These are phyloP conservation scores for Tortricodes alternella DNA, from an alignment of 2,888 invertebrate species.

Conservation along the genomic window DNA sequence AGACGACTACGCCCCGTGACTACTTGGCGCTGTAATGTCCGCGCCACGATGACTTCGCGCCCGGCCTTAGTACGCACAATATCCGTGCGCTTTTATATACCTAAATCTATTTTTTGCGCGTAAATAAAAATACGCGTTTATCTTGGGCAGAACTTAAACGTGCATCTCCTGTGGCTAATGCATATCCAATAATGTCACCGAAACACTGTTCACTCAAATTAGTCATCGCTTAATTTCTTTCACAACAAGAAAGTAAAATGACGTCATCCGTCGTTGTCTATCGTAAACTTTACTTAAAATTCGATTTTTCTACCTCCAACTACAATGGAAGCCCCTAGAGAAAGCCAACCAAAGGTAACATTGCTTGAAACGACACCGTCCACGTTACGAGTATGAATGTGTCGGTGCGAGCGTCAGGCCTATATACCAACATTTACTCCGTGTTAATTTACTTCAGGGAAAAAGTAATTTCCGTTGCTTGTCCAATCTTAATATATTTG, in stretches of 20 bases:
- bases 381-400: not conserved
- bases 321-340: no score
- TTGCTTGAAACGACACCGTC: not conserved
- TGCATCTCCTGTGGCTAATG: no score
- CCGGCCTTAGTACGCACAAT: not conserved
- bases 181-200: no score
- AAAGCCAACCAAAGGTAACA: not conserved
- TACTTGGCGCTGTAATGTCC: not conserved
- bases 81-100: not conserved
- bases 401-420: not conserved
- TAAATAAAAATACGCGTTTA: no score
- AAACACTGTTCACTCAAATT: no score
- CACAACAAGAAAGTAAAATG: no score
- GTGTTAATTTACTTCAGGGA: not conserved
- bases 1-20: not conserved
- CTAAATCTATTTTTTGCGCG: no score
- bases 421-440: not conserved
- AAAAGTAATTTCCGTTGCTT: not conserved
- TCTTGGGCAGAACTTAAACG: no score
- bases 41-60: not conserved
- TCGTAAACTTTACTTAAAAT: no score
- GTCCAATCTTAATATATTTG: not conserved
- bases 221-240: no score
- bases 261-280: no score
- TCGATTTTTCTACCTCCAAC: no score